Evolutionary conservation across 1,140 invertebrate species (phyloP), one percentile per base, ranked within the genome.

Genomic region (Nephila pilipes): DNA sequence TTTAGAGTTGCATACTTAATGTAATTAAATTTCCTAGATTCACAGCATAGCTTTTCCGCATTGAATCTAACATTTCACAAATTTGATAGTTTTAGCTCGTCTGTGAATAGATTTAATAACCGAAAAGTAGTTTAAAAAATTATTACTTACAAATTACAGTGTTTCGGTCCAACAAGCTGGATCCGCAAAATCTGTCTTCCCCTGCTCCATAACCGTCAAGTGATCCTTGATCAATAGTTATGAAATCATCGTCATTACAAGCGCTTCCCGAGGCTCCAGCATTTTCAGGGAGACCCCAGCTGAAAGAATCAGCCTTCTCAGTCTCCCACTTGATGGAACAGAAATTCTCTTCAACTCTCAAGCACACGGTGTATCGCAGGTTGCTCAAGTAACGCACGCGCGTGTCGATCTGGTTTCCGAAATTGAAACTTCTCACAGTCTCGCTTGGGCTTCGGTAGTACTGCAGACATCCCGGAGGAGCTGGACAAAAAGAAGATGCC

Each of bases 201-300:
- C 94, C 94, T 2, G 93, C 93, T 60, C 94, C 94, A 60, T 92
- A 94, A 0, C 94, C 94, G 46, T 94, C 93, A 16, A 93, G 94
- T 12, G 94, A 95, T 20, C 94, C 22, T 96, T 99, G 92, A 97
- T 98, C 85, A 98, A 98, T 94, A 98, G 98, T 95, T 98, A 98
- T 38, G 97, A 98, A 94, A 97, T 99, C 94, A 98, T 99, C 94
- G 98, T 99, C 92, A 98, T 99, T 95, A 99, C 95, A 94, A 12
- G 92, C 29, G 16, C 87, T 90, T 20, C 94, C 94, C 1, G 90
- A 94, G 2, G 98, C 94, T 38, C 94, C 94, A 29, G 93, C 94
- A 75, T 93, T 85, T 6, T 83, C 60, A 22, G 94, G 93, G 16
- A 91, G 32, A 25, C 94, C 94, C 93, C 93, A 94, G n/a, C 90